Percentiles rank a stretch among this genome's conserved stretches.
phyloP scores from a whole-genome alignment of 2,888 invertebrate species.

The Celastrina argiolus region DNA sequence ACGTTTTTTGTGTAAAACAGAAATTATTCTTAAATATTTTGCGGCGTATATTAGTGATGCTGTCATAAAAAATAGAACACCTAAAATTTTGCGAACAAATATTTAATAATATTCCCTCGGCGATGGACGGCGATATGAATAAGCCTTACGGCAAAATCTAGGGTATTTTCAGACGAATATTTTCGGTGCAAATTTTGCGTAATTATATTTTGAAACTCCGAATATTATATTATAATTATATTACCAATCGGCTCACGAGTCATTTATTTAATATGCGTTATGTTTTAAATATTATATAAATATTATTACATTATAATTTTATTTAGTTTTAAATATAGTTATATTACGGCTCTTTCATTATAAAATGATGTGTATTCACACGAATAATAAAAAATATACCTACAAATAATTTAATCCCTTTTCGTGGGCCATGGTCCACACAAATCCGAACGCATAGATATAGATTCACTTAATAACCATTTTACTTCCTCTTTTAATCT shows the following conservation, averaged over 20 bases:
- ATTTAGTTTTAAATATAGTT: too few species aligned
- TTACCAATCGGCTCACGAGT: neutral
- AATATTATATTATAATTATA: constrained; percentile 1
- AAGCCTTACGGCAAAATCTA: constrained; percentile 7
- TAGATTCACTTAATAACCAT: too few species aligned
- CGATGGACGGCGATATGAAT: neutral
- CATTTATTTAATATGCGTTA: neutral
- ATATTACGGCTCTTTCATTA: too few species aligned
- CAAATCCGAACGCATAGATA: too few species aligned
- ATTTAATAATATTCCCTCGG: constrained; percentile 6
- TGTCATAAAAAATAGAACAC: neutral
- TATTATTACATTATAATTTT: too few species aligned
- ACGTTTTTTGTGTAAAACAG: neutral
- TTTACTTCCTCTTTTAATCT: too few species aligned
- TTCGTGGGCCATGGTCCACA: too few species aligned
- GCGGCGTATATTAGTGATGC: neutral
- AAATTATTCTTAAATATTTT: neutral
- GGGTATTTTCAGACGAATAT: constrained; percentile 1
- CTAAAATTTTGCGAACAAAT: constrained; percentile 9
- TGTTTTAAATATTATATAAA: neutral
- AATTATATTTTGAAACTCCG: neutral
- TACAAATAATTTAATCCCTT: too few species aligned
- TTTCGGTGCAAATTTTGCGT: neutral
- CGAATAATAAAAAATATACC: too few species aligned
- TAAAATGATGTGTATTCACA: too few species aligned